Base-by-base conservation (phyloP, 1,140 invertebrate species). In the Temnothorax longispinosus region DNA sequence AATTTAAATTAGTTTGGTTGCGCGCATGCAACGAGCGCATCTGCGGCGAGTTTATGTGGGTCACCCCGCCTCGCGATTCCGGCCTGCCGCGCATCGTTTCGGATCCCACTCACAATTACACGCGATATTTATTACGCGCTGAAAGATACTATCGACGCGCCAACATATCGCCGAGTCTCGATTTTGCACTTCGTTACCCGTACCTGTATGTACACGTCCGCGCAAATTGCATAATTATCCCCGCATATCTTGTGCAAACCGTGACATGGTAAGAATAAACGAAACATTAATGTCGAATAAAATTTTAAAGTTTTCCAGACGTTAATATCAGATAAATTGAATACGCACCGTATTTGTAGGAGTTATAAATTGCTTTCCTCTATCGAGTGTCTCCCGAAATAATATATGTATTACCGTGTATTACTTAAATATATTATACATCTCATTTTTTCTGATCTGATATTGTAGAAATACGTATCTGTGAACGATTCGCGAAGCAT, bases 1-100 rank as follows among this genome's bases (percentile, higher is more conserved):
- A 88, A 93, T 93, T 93, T 86, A 88, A 93, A 93, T 93, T 89
- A 89, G 81, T 52, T 72, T 75, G 71, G 75, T 62, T 15, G 32
- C 35, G 52, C 47, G 47, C 62, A 11, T 44, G 65, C 41, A 56
- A 56, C 44, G 56, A 67, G 54, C 69, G 82, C 85, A 89, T 91
- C 90, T 92, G 90, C 78, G 21, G 52, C 50, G 56, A 84, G 50
- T 74, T 69, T 71, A 90, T 92, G 75, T 89, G 87, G 91, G 91
- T 89, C 92, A 90, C 8, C 56, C 58, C 67, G 69, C 71, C n/a
- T 41, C 11, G 72, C 67, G 80, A 85, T 82, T 90, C 75, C 58
- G 35, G 64, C 5, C 35, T 18, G 15, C 15, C 41, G 32, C 41
- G 11, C 41, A 4, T 50, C 38, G 65, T n/a, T 41, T 47, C 52